These are phyloP conservation scores for Xyrauchen texanus DNA, from an alignment of 2,113 vertebrate genomes.

Conservation along the genomic window DNA sequence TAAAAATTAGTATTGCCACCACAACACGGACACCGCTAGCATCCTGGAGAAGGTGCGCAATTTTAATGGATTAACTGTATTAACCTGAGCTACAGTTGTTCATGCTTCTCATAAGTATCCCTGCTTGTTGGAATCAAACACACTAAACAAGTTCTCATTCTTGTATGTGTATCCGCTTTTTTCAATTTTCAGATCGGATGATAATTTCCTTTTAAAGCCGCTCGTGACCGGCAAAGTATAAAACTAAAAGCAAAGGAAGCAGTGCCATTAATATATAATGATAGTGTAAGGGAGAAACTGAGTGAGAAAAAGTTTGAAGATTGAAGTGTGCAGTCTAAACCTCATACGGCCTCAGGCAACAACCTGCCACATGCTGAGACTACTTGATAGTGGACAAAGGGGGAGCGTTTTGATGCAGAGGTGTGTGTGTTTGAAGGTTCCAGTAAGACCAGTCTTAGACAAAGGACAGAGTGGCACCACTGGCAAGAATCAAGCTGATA, in stretches of 20 bases:
- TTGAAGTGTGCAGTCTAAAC: constrained; percentile 3
- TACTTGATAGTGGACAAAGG: constrained; percentile 41
- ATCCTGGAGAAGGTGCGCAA: no score
- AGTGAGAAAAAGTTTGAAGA: neutral
- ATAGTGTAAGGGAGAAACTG: constrained; percentile 7
- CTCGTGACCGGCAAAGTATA: no score
- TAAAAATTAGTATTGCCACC: no score
- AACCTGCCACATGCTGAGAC: neutral
- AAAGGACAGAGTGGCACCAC: neutral
- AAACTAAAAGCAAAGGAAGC: neutral
- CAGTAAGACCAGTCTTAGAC: constrained; percentile 25
- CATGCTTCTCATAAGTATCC: no score
- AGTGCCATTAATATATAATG: constrained; percentile 44
- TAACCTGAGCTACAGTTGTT: no score
- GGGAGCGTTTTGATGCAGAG: constrained; percentile 38
- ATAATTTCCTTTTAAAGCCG: no score
- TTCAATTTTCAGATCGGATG: no score
- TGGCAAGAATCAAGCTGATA: constrained; percentile 45
- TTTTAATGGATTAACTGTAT: no score
- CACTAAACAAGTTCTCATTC: no score
- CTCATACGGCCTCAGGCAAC: constrained; percentile 15
- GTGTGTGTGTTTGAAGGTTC: constrained; percentile 53
- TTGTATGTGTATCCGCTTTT: no score
- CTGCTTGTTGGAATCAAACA: no score
- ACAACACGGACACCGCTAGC: no score